phyloP scores from a whole-genome alignment of 2,797 vertebrate genomes.

The Paguma larvata region DNA sequence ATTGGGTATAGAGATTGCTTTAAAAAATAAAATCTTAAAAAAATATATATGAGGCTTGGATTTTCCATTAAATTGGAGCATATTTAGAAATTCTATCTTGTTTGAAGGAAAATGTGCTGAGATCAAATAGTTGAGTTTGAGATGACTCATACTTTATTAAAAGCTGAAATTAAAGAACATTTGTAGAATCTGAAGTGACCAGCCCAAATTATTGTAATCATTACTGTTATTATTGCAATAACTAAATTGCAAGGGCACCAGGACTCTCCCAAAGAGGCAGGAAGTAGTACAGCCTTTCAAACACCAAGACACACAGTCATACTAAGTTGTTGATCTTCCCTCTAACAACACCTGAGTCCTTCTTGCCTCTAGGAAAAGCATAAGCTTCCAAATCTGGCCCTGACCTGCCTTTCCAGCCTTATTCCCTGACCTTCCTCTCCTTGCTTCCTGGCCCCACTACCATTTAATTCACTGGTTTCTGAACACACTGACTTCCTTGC shows the following conservation, averaged over 20 bases:
- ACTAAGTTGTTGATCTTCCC: neutral
- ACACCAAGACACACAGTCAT: slow-evolving; percentile 8
- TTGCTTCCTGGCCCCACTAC: neutral
- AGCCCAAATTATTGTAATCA: neutral
- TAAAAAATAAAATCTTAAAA: neutral
- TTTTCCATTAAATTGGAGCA: neutral
- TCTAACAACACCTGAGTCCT: neutral
- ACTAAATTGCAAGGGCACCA: neutral
- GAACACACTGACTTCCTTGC: neutral
- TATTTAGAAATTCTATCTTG: slow-evolving; percentile 32
- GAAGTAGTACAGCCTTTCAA: neutral
- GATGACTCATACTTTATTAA: neutral
- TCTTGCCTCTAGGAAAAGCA: neutral
- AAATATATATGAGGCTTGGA: neutral
- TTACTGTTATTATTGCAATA: neutral
- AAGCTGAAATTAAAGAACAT: slow-evolving; percentile 43
- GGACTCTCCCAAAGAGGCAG: neutral
- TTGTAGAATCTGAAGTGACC: slow-evolving; percentile 19
- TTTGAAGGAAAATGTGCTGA: slow-evolving; percentile 32
- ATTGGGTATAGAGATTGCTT: neutral
- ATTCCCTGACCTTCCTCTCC: slow-evolving; percentile 8
- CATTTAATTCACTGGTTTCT: neutral
- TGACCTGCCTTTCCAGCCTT: slow-evolving; percentile 63
- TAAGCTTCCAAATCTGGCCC: neutral
- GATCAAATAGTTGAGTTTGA: slow-evolving; percentile 9